These are phyloP conservation scores for Austrofundulus limnaeus DNA, from an alignment of 2,113 vertebrate species.

Conservation along the genomic window DNA sequence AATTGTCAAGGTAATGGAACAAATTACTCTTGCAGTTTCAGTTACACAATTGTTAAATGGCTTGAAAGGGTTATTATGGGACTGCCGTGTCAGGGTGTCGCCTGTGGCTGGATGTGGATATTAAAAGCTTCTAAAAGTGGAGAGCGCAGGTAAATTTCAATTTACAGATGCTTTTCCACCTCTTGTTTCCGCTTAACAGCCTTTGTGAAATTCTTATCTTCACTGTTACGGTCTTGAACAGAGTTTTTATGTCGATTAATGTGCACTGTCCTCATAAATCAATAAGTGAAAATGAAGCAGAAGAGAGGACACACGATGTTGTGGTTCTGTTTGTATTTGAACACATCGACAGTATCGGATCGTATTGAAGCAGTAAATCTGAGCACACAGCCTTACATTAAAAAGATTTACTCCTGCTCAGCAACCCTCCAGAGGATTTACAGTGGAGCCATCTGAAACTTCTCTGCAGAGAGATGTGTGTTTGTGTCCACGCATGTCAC, in stretches of 20 bases:
- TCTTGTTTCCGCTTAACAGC: no score
- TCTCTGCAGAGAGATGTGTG: neutral
- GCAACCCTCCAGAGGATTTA: neutral
- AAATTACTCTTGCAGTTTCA: conserved; percentile 33
- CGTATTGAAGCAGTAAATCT: no score
- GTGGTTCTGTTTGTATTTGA: no score
- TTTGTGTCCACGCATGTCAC: neutral
- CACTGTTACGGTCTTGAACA: no score
- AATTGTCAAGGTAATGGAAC: conserved; percentile 46
- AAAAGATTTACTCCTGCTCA: neutral
- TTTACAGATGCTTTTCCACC: neutral
- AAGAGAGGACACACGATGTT: no score
- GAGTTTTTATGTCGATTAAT: no score
- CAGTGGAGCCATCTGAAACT: neutral
- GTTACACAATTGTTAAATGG: conserved; percentile 37
- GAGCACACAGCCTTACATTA: no score
- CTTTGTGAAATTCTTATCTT: no score
- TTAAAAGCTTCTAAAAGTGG: conserved; percentile 23
- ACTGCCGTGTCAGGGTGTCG: conserved; percentile 15
- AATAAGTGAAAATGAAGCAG: no score
- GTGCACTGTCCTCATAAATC: no score
- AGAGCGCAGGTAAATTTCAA: neutral
- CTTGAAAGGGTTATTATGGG: conserved; percentile 26
- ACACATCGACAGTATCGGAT: no score
- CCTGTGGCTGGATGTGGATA: conserved; percentile 8